Evolutionary conservation across 2,888 invertebrate genomes (phyloP), one percentile per base, ranked within the genome.

Genomic region (Callyntrura sp.): DNA sequence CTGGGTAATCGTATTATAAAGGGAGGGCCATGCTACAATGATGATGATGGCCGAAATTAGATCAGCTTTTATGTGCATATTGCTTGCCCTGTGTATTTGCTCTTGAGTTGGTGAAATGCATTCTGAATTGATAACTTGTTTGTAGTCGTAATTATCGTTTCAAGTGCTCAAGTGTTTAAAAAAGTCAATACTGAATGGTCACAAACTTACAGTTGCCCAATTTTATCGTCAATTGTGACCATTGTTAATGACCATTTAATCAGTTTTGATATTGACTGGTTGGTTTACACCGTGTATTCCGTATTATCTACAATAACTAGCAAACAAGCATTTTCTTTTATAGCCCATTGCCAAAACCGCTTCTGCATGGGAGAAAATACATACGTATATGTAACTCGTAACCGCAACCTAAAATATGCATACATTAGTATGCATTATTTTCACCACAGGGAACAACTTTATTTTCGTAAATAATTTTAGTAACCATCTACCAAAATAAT

Each of bases 41-140:
- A 73, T 85, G 65, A 23, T 70, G 60, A 78, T 62, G 35, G 43
- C 12, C 86, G 86, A 79, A 86, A 86, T 86, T 86, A 79, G 86
- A 86, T 78, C 86, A 51, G 12, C 2, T 51, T 14, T 51, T n/a
- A 14, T 51, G 51, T 51, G 51, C 4, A 51, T 51, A 8, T 45
- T 23, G 11, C 43, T 73, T 73, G 73, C 17, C 25, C 20, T 76
- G 6, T 51, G n/a, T 14, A 76, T 48, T 48, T 51, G 12, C n/a
- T 25, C 20, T 43, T 45, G 23, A 73, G 55, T 76, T 11, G 23
- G 4, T 20, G 12, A 76, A 20, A 43, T 84, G 70, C n/a, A 8
- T 65, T n/a, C 12, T 48, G 25, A 43, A n/a, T n/a, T 73, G 60
- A 83, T 83, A 85, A 85, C 73, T 70, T 70, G 70, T 70, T 68